Base-by-base conservation (phyloP, 2,888 invertebrate genomes). In the Acanthopleura granulata region DNA sequence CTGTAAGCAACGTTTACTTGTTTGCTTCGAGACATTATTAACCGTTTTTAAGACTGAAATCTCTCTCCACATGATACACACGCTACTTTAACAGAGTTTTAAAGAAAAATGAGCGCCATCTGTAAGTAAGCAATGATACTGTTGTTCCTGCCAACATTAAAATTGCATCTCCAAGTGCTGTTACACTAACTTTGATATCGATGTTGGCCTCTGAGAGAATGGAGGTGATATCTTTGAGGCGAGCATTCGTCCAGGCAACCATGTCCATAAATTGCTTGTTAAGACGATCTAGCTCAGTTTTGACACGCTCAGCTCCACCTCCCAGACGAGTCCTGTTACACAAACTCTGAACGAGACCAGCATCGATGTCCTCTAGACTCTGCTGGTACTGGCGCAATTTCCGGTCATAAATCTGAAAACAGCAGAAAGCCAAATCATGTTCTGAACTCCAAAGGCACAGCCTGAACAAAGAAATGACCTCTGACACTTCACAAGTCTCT, bases 311-410 rank as follows among this genome's bases (percentile, higher is more conserved):
- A n/a, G 95, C 94, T 0, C 95, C 94, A 29, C 86, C 84, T n/a
- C 71, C 71, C 66, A 84, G 79, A 66, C 86, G 86, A 15, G 86
- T 73, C 27, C 82, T 80, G 77, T 86, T 87, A 62, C 81, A 78
- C 18, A 84, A 73, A 25, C 80, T 81, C 22, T 81, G 81, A 9
- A 80, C 80, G 15, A 83, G 78, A 12, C 78, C 81, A 14, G 83
- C 80, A 69, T 86, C 85, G 14, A 83, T 75, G 51, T 82, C 83
- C 16, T 83, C 93, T 81, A 97, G 93, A 91, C 93, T 93, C 87
- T 96, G 96, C 80, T 94, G 93, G 93, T 95, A 97, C 81, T 94
- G 94, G 91, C 95, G 94, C 90, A 96, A 94, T 88, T 95, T 84
- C 62, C 82, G 82, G 78, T 86, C 85, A 76, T 83, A 82, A 62